phyloP scores from a whole-genome alignment of 2,113 vertebrate species.

The Rhizomys pruinosus region DNA sequence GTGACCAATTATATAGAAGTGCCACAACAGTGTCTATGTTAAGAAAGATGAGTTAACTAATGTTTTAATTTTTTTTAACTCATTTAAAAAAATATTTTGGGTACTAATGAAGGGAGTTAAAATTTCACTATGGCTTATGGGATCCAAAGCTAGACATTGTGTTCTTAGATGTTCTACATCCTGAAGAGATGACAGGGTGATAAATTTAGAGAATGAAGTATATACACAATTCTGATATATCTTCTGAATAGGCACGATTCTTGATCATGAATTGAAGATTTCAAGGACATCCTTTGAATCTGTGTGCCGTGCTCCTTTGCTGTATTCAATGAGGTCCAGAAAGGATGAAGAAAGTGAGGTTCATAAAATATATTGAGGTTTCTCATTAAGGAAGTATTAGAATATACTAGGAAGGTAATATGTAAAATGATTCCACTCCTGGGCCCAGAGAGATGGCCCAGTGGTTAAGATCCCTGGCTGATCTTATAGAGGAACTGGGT shows the following conservation, averaged over 20 bases:
- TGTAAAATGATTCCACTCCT: constrained; percentile 41
- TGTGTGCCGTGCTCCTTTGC: constrained; percentile 18
- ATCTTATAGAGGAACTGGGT: too few relatives aligned
- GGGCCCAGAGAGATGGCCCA: too few relatives aligned
- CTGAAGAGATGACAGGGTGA: constrained; percentile 1
- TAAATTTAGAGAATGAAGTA: constrained; percentile 50
- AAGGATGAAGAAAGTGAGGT: constrained; percentile 4
- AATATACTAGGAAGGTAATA: constrained; percentile 60
- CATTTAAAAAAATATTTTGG: too few relatives aligned
- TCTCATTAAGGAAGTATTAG: constrained; percentile 51
- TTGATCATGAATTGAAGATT: constrained; percentile 10
- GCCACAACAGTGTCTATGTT: too few relatives aligned
- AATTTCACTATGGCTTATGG: constrained; percentile 36
- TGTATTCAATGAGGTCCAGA: constrained; percentile 27
- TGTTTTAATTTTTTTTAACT: too few relatives aligned
- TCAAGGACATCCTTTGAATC: background rate
- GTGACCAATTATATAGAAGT: background rate
- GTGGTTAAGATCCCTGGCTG: too few relatives aligned
- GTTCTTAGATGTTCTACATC: background rate
- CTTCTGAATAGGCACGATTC: background rate
- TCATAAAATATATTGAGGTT: constrained; percentile 5
- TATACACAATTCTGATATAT: background rate
- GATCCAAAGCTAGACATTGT: constrained; percentile 1
- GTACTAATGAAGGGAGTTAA: constrained; percentile 6
- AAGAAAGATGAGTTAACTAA: background rate